Evolutionary conservation across 2,797 vertebrate genomes (phyloP), one percentile per base, ranked within the genome.

Genomic region (Etheostoma nigrum): DNA sequence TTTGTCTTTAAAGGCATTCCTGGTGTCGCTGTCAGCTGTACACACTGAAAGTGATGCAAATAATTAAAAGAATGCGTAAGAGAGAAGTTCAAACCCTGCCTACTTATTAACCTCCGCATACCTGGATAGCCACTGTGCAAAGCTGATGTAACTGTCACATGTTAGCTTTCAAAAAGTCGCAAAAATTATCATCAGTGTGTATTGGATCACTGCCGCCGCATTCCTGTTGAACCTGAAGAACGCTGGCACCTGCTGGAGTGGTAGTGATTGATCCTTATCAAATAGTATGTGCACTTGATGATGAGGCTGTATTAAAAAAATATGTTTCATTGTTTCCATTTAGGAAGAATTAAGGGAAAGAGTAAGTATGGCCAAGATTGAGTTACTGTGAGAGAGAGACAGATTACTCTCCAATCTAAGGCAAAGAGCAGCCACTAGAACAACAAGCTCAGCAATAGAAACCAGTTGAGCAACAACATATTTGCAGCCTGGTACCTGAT

Each of bases 401-500:
- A 55, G 33, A 74, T 30, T n/a, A 30, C 65, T 45, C 51, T 47
- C 25, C 27, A 64, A 19, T 42, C 27, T 45, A 2, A 51, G 30
- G 45, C 65, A 70, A 27, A 19, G 30, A 71, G 61, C 52, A 63
- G n/a, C 33, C 13, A 5, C 60, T 21, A 12, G 27, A 58, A 40
- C 44, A 51, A 51, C 30, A 49, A 1, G 49, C 23, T 51, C 30
- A 51, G 67, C 65, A 18, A 30, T 4, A 40, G 36, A 74, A 80
- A 78, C 77, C 70, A 70, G 76, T 52, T 36, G 25, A 78, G 71
- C 67, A 48, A 68, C 72, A 67, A 40, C 6, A 33, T 48, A 62
- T 36, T 45, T 30, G 42, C 21, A 53, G n/a, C 11, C 48, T 65
- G 40, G 16, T 40, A 47, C 27, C 66, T 21, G 27, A 69, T 40